phyloP scores from a whole-genome alignment of 2,113 vertebrate species.

The Mugil cephalus region DNA sequence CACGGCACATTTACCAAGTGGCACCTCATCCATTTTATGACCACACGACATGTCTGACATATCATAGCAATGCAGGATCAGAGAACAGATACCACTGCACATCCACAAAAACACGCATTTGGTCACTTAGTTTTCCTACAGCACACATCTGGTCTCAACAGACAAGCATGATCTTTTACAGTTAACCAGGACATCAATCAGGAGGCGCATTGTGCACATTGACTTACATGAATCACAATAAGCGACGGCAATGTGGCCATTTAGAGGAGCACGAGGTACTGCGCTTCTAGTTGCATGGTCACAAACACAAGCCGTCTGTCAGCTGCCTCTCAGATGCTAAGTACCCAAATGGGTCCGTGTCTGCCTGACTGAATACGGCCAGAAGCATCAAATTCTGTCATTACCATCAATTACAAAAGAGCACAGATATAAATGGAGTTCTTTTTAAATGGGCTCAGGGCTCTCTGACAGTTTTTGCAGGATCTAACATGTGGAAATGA shows the following conservation, averaged over 20 bases:
- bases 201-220: slow-evolving; percentile 1
- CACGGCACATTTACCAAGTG: slow-evolving; percentile 51
- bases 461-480: slow-evolving; percentile 5
- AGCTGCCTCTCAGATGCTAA: slow-evolving; percentile 47
- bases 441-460: slow-evolving; percentile 22
- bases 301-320: slow-evolving; percentile 47
- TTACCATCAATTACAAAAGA: slow-evolving; percentile 36
- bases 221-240: slow-evolving; percentile 24
- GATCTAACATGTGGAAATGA: slow-evolving; percentile 10
- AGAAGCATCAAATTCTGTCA: slow-evolving; percentile 39
- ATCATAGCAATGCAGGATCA: slow-evolving; percentile 18
- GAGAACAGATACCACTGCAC: slow-evolving; percentile 4
- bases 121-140: slow-evolving; percentile 11
- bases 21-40: slow-evolving; percentile 38
- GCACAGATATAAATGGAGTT: slow-evolving; percentile 18
- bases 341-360: slow-evolving; percentile 30
- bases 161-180: slow-evolving; percentile 12
- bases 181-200: slow-evolving; percentile 28
- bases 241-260: slow-evolving; percentile 25
- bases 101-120: slow-evolving; percentile 21
- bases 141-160: slow-evolving; percentile 9
- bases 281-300: slow-evolving; percentile 12
- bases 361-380: slow-evolving; percentile 36
- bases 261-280: slow-evolving; percentile 11
- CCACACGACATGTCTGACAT: slow-evolving; percentile 24